Conservation (phyloP, 1,140 invertebrate species). For the Lucilia sericata region DNA sequence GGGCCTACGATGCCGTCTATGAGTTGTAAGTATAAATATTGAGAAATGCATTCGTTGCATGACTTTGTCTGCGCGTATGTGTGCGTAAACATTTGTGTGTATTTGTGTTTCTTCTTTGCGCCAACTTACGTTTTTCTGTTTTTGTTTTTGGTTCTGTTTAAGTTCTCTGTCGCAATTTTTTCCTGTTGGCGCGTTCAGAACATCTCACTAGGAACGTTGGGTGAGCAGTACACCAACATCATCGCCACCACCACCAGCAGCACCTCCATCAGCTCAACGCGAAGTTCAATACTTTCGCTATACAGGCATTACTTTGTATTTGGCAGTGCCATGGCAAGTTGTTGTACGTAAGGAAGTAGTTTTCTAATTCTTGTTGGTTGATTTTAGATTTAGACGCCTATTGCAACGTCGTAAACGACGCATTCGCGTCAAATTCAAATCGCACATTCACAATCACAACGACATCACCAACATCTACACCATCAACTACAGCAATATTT, state of each 20-base stretch:
- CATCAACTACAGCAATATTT: neutral
- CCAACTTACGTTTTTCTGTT: neutral
- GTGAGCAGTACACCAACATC: neutral
- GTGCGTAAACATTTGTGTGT: neutral
- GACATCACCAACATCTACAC: neutral
- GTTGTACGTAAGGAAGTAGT: slow-evolving; percentile 25
- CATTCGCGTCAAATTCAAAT: slow-evolving; percentile 33
- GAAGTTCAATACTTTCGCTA: slow-evolving; percentile 27
- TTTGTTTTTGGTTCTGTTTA: neutral
- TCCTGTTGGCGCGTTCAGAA: slow-evolving; percentile 9
- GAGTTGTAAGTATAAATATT: neutral
- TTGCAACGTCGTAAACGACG: slow-evolving; percentile 30
- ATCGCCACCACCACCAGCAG: neutral
- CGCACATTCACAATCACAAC: neutral
- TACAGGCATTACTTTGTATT: slow-evolving; percentile 8
- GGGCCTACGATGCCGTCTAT: neutral
- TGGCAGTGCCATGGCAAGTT: slow-evolving; percentile 1
- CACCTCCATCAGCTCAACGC: neutral
- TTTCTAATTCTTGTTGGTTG: slow-evolving; percentile 21
- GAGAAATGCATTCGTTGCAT: neutral
- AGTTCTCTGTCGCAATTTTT: neutral
- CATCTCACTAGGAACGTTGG: neutral
- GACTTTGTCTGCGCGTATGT: neutral
- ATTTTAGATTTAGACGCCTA: slow-evolving; percentile 19
- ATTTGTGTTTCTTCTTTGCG: neutral